A percentile compares a stretch with the other conserved stretches of the same genome.
Conservation (phyloP, 2,888 invertebrate genomes). For the Ethmia dodecea region DNA sequence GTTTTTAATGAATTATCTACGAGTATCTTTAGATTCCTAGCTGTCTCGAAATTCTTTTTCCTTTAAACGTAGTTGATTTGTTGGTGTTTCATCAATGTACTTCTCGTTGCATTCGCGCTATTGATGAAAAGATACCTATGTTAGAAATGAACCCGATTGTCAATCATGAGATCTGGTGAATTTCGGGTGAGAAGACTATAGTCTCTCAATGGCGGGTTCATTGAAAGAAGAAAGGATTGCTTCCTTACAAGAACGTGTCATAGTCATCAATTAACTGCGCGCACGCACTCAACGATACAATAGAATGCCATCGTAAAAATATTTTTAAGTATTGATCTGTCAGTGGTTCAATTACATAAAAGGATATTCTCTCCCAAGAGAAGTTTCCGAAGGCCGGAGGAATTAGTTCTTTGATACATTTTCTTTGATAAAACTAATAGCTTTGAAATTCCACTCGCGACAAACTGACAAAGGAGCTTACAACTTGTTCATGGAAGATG, state of each 20-base stretch:
- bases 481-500: no score
- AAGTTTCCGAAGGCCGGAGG: no score
- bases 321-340: constrained; percentile 1
- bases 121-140: neutral
- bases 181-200: no score
- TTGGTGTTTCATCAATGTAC: neutral
- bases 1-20: neutral
- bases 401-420: neutral
- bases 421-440: neutral
- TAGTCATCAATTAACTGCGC: constrained; percentile 9
- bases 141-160: neutral
- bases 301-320: constrained; percentile 16
- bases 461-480: no score
- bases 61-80: neutral
- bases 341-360: neutral
- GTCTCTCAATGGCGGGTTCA: neutral
- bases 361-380: neutral
- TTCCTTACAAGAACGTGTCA: neutral
- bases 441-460: neutral
- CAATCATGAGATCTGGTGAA: neutral
- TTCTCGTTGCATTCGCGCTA: neutral
- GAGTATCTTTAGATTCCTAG: neutral
- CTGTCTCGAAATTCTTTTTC: neutral
- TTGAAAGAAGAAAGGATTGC: neutral
- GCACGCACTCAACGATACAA: constrained; percentile 6